phyloP scores from a whole-genome alignment of 2,888 invertebrate species.

The Pasiphila rectangulata region DNA sequence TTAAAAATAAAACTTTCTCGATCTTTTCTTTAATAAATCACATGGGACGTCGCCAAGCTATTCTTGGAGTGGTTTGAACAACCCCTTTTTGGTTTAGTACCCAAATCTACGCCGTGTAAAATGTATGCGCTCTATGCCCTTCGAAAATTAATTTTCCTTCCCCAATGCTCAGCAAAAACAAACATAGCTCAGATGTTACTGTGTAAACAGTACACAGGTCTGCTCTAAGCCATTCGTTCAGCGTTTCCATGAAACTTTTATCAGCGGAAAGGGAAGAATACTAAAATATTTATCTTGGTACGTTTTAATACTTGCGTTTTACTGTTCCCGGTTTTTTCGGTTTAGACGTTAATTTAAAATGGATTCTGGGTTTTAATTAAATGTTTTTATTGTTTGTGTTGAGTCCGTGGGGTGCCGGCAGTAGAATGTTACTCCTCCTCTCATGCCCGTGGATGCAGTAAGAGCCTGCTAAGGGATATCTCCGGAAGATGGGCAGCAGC shows the following conservation, averaged over 20 bases:
- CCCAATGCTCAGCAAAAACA: slow-evolving; percentile 13
- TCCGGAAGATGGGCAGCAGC: no score
- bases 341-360: slow-evolving; percentile 41
- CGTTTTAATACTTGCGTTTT: slow-evolving; percentile 47
- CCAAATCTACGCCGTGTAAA: no score
- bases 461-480: no score
- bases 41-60: no score
- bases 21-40: not conserved
- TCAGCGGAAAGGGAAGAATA: slow-evolving; percentile 34
- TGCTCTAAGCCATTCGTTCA: slow-evolving; percentile 39
- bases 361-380: slow-evolving; percentile 32
- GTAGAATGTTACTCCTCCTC: no score
- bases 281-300: slow-evolving; percentile 48
- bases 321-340: slow-evolving; percentile 40
- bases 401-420: no score
- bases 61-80: no score
- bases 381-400: slow-evolving; percentile 19
- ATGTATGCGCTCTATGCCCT: not conserved
- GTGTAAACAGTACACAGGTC: slow-evolving; percentile 33
- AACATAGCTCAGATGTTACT: slow-evolving; percentile 30
- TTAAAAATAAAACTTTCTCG: no score
- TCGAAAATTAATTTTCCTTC: slow-evolving; percentile 5
- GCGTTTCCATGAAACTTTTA: slow-evolving; percentile 46
- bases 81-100: no score
- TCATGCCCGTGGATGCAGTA: no score